Base-by-base conservation (phyloP, 1,140 invertebrate genomes). In the Globodera ellingtonae region DNA sequence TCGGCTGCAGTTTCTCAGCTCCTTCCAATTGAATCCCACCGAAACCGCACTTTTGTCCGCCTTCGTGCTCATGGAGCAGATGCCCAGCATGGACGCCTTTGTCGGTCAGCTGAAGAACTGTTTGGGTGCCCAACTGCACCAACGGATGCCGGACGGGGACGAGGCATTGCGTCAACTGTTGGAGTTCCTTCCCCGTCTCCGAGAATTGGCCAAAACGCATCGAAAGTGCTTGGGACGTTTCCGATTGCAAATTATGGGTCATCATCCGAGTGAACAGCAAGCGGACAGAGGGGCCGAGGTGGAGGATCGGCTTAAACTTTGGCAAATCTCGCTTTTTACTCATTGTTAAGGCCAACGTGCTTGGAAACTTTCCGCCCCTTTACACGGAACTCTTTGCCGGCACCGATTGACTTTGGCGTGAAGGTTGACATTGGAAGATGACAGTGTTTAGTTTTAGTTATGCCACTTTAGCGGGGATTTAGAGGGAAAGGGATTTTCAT, bases 11-110 rank as follows among this genome's bases (percentile, higher is more conserved):
- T 21, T 15, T 46, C 73, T 84, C 44, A 81, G 84, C n/a, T 44
- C 65, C 15, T 85, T 84, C 70, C 70, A 79, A 48, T 48, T 84
- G 35, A 86, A 47, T 50, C 70, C 50, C 72, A 78, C 74, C 48
- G 83, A 84, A 73, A 75, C 81, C 13, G 83, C 83, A 5, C 74
- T 84, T 7, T 46, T 84, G 10, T 86, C 79, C 35, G 78, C 84
- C 13, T 65, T 69, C 76, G 75, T 86, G 35, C 73, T 84, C 18
- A 18, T 84, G 65, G 74, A 84, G 46, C 50, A 80, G 48, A 35
- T 75, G 21, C 44, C 35, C 35, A 47, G 74, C 46, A 79, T 62
- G n/a, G 69, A 81, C 10, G 35, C 69, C 10, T 81, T 80, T 73
- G 80, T 81, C 8, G 78, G 47, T 18, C 80, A 81, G 69, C 47